phyloP scores from a whole-genome alignment of 2,797 vertebrate genomes.

The Sebastes steindachneri region DNA sequence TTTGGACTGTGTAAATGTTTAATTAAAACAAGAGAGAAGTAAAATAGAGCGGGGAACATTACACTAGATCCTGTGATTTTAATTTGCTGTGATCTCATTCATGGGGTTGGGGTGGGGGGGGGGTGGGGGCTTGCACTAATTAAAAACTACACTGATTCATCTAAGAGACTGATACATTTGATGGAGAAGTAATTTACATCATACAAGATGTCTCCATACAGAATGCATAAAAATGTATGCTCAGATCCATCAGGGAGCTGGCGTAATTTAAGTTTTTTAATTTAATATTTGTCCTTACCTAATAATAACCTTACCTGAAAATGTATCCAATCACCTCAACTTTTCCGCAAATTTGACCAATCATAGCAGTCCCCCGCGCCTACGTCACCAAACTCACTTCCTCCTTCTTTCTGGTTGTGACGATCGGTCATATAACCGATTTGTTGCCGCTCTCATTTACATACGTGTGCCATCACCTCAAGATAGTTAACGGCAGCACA shows the following conservation, averaged over 20 bases:
- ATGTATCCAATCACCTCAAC: too few species aligned
- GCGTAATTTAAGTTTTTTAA: background rate
- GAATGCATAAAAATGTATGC: background rate
- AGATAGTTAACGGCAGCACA: too few species aligned
- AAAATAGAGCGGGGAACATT: constrained; percentile 18
- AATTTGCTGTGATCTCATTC: constrained; percentile 24
- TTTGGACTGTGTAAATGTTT: constrained; percentile 56
- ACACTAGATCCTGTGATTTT: constrained; percentile 19
- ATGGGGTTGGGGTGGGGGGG: background rate
- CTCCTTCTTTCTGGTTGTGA: too few species aligned
- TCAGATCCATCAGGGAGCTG: background rate
- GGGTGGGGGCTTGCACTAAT: background rate
- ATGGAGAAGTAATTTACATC: background rate
- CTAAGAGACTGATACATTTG: background rate
- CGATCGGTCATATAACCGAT: too few species aligned
- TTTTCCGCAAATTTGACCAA: too few species aligned
- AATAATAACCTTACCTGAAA: too few species aligned
- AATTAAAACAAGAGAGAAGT: constrained; percentile 39
- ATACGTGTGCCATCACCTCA: too few species aligned
- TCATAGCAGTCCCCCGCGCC: too few species aligned
- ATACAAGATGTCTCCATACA: background rate
- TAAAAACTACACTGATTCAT: constrained; percentile 26
- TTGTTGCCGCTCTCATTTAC: too few species aligned
- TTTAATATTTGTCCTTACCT: too few species aligned
- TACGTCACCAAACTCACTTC: too few species aligned